Conservation (phyloP, 2,888 invertebrate genomes). For the Sphecodes monilicornis region DNA sequence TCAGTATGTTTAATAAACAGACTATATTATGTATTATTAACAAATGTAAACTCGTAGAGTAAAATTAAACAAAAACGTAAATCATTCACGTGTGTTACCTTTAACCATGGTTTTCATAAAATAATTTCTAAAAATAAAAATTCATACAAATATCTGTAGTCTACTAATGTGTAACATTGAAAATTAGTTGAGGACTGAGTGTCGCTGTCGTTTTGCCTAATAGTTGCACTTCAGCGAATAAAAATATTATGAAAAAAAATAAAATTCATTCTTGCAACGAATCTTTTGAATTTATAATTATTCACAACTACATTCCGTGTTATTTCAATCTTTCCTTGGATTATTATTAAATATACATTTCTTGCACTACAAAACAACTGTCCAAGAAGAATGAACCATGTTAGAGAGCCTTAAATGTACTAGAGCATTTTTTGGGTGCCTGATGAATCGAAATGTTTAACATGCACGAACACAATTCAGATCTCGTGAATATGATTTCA, state of each 20-base stretch:
- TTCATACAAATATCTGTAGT: background rate
- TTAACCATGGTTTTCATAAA: background rate
- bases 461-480: constrained; percentile 40
- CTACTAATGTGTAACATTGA: background rate
- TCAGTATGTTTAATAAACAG: background rate
- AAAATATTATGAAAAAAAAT: background rate
- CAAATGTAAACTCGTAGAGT: background rate
- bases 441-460: constrained; percentile 34
- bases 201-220: background rate
- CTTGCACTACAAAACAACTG: background rate
- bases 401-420: background rate
- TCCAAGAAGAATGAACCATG: constrained; percentile 3
- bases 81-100: background rate
- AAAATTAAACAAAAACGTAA: background rate
- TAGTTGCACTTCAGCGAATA: background rate
- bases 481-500: constrained; percentile 70
- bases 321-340: background rate
- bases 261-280: background rate
- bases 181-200: background rate
- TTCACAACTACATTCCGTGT: background rate
- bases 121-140: background rate
- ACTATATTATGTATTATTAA: background rate
- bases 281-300: background rate
- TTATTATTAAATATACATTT: background rate
- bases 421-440: constrained; percentile 36